Base-by-base conservation (phyloP, 2,113 vertebrate genomes). In the Sander lucioperca region DNA sequence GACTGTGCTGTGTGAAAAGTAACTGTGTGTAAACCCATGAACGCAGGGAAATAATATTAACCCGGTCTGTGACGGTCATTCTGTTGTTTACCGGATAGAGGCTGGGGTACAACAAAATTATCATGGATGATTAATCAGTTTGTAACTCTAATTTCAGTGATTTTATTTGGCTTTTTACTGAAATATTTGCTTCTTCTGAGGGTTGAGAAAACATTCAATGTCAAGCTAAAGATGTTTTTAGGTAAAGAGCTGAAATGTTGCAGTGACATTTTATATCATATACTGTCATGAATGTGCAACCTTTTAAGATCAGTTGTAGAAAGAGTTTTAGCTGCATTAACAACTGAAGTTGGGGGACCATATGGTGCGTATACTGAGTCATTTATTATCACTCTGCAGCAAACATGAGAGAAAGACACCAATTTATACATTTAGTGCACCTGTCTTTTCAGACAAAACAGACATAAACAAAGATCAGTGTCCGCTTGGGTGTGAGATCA, bases 401-500 rank as follows among this genome's bases (percentile, higher is more conserved):
- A 73, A 67, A 69, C 50, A 51, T 48, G 7, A 30, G 4, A 58
- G 5, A 79, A 19, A 48, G 14, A 61, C 0, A 2, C 36, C 2
- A 4, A 66, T 79, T 16, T 30, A 72, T 13, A 54, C 1, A 68
- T 21, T 45, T 33, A 19, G 21, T 27, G 51, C 15, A 0, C 1
- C 21, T 70, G 58, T 66, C 53, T 67, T 76, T 84, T 69, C 58
- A 63, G 16, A 71, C 77, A 67, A 54, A 77, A 56, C 66, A 79
- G 56, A 57, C 21, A 72, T 45, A 78, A 76, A 72, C 30, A 43
- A 21, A 76, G n/a, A 86, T 80, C 68, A 71, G 50, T 77, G 51
- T 66, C 64, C 15, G 54, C 77, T 57, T 54, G 65, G 51, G 76
- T 82, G 45, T 65, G 66, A 72, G 77, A 80, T 80, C 72, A 62